These are phyloP conservation scores for Hypsopygia costalis DNA, from an alignment of 2,888 invertebrate species.

Conservation along the genomic window DNA sequence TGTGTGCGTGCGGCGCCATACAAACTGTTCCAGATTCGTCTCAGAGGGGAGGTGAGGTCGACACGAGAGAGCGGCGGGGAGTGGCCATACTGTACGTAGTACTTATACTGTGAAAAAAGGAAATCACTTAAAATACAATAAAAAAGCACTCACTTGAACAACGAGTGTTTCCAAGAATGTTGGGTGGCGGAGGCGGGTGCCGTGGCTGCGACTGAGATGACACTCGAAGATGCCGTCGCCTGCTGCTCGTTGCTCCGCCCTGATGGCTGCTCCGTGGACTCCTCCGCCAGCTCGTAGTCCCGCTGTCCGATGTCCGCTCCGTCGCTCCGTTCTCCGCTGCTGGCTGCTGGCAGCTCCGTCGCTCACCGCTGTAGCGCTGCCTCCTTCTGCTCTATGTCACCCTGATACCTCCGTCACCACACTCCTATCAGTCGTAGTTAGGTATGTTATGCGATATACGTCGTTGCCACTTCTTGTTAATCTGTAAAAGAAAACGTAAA, in stretches of 20 bases:
- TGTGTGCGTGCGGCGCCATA: no score
- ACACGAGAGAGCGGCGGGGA: no score
- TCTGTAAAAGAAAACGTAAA: no score
- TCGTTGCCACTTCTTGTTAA: no score
- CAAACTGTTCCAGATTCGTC: no score
- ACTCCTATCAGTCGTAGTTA: background rate
- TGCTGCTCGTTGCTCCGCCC: constrained; percentile 8
- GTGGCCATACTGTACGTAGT: no score
- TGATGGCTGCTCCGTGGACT: constrained; percentile 1
- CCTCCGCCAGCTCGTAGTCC: constrained; percentile 14
- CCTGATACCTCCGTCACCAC: background rate
- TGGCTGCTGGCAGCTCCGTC: background rate
- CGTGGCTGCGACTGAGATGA: constrained; percentile 9
- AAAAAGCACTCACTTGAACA: constrained; percentile 11
- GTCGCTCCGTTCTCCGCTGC: constrained; percentile 4
- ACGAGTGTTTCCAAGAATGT: constrained; percentile 11
- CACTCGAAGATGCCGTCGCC: background rate
- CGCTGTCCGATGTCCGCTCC: constrained; percentile 1
- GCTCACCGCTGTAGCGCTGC: background rate
- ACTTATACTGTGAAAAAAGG: no score
- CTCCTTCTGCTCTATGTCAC: background rate
- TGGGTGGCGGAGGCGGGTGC: constrained; percentile 13
- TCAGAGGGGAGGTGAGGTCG: no score
- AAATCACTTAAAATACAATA: no score
- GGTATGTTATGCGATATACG: no score